Percentiles rank a stretch among this genome's conserved stretches.
phyloP scores from a whole-genome alignment of 2,797 vertebrate species.

The Champsocephalus esox region DNA sequence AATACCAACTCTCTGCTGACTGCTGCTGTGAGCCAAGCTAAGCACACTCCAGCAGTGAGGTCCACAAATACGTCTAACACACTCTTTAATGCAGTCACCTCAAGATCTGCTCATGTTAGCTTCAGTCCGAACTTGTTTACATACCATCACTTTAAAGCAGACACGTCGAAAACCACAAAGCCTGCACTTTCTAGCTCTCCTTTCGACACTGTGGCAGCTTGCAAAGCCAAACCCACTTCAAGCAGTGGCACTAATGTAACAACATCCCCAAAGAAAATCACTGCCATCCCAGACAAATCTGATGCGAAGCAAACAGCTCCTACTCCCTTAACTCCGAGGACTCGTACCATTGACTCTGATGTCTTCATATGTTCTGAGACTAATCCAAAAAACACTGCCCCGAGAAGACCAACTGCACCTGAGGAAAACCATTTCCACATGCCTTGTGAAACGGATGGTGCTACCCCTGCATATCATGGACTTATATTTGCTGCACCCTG shows the following conservation, averaged over 20 bases:
- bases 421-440: conserved; percentile 7
- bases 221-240: conserved; percentile 30
- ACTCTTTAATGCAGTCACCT: conserved; percentile 66
- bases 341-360: conserved; percentile 16
- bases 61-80: conserved; percentile 43
- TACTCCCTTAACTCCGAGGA: conserved; percentile 13
- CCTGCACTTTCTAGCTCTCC: conserved; percentile 17
- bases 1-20: conserved; percentile 15
- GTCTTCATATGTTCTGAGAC: conserved; percentile 28
- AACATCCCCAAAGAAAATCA: conserved; percentile 22
- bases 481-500: conserved; percentile 14
- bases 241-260: conserved; percentile 5
- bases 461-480: conserved; percentile 4
- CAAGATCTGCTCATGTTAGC: conserved; percentile 56
- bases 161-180: neutral
- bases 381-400: conserved; percentile 52
- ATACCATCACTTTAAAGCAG: conserved; percentile 33
- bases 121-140: conserved; percentile 41
- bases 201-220: neutral
- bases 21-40: conserved; percentile 10
- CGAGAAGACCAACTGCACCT: conserved; percentile 24
- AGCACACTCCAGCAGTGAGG: conserved; percentile 22
- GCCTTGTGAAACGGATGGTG: conserved; percentile 33
- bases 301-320: conserved; percentile 8
- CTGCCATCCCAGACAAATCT: conserved; percentile 3